Percentiles rank a stretch among this genome's conserved stretches.
Conservation (phyloP, 2,797 vertebrate genomes). For the Macroramphosus scolopax region DNA sequence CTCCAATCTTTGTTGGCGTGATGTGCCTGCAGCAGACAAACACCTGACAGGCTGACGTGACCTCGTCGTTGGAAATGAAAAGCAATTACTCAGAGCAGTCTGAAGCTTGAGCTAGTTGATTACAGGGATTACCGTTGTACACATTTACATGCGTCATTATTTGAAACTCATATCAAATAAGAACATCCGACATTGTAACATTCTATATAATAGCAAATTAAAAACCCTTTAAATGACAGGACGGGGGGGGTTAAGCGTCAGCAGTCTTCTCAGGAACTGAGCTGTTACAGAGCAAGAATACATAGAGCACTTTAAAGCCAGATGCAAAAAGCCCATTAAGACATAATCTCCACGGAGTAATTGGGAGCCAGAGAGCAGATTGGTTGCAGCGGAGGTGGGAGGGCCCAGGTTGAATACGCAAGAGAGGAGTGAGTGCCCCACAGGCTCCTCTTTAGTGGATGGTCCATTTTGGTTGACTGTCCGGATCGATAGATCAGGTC, state of each 20-base stretch:
- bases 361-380: slow-evolving; percentile 32
- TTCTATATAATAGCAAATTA: too few species aligned
- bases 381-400: slow-evolving; percentile 31
- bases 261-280: slow-evolving; percentile 21
- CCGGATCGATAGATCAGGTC: slow-evolving; percentile 67
- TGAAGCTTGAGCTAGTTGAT: too few species aligned
- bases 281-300: slow-evolving; percentile 33
- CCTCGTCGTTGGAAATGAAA: too few species aligned
- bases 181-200: too few species aligned
- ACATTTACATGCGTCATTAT: too few species aligned
- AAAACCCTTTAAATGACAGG: too few species aligned
- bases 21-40: slow-evolving; percentile 1
- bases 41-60: too few species aligned
- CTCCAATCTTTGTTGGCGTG: not conserved
- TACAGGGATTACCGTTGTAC: too few species aligned
- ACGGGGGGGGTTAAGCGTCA: too few species aligned
- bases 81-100: too few species aligned
- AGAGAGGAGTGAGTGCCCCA: slow-evolving; percentile 46
- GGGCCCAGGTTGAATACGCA: slow-evolving; percentile 19
- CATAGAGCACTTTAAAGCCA: slow-evolving; percentile 59
- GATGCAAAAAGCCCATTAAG: slow-evolving; percentile 64
- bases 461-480: slow-evolving; percentile 69
- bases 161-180: too few species aligned
- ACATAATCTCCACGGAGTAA: slow-evolving; percentile 54
- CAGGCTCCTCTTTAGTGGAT: slow-evolving; percentile 59